Evolutionary conservation across 92 coral and sea anemone genomes (phyloP), one percentile per base, ranked within the genome.

Genomic region (Umimayanthus chanpuru): DNA sequence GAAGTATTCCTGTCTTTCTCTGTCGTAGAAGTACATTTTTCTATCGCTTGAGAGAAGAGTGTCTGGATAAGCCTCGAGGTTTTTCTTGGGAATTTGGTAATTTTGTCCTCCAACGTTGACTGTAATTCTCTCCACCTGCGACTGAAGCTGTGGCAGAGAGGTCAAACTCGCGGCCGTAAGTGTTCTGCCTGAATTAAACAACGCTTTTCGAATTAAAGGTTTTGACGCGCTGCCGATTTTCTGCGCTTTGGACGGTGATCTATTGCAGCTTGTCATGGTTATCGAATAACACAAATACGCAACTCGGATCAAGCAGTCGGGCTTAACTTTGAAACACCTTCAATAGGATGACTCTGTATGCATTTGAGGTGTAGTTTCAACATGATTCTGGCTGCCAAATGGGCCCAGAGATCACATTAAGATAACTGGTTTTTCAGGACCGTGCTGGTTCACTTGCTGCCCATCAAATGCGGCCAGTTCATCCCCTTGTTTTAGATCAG

Each of bases 31-130:
- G 7, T 66, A 82, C 47, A 83, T 80, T 84, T 92, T 93, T 80
- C 93, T 85, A 12, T 93, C 93, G 76, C 96, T 93, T 32, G 98
- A 98, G 4, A 97, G 93, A 4, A 97, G 92, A 2, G 98, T 96
- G 85, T 96, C 95, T 7, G 99, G 99, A 70, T 90, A 94, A 77
- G 86, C 89, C 44, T 91, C 92, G 73, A 97, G 90, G 32, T 96
- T 91, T 44, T 85, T 91, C 85, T 90, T 90, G 12, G 93, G 91
- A 23, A 97, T 93, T 84, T 97, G 95, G 71, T 89, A 97, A n/a
- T 91, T 92, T 8, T 91, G 90, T 30, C 99, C 99, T 4, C 99
- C 98, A 23, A 97, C 91, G 79, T 97, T 97, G 66, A 97, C 89
- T 10, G 85, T 89, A 43, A 93, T 81, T 73, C 99, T 77, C 26